phyloP scores from a whole-genome alignment of 1,140 invertebrate genomes.

The Heliothis subflexa region DNA sequence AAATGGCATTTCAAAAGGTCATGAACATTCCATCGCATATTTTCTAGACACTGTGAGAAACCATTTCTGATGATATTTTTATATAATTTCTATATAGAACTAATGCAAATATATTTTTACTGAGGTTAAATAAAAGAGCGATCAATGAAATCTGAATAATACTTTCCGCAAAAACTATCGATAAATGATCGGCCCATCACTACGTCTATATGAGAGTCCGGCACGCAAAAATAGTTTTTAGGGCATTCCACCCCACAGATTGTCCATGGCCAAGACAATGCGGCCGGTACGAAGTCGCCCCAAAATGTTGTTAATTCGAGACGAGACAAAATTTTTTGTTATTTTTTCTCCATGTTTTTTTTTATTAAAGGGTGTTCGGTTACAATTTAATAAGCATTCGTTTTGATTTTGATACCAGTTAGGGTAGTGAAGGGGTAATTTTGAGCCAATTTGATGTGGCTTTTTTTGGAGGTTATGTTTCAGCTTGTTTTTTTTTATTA shows the following conservation, averaged over 20 bases:
- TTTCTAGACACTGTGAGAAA: too few species aligned
- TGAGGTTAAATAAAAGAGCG: too few species aligned
- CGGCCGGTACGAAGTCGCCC: conserved; percentile 73
- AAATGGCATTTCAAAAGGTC: too few species aligned
- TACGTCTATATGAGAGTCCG: conserved; percentile 4
- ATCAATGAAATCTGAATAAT: too few species aligned
- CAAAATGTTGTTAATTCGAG: conserved; percentile 71
- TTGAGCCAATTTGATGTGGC: conserved; percentile 61
- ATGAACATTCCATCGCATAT: not conserved
- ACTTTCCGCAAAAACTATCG: conserved; percentile 6
- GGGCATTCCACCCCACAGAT: conserved; percentile 65
- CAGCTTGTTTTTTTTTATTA: conserved; percentile 43
- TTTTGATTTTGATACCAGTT: conserved; percentile 60
- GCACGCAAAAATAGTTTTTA: conserved; percentile 66
- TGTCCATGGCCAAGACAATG: conserved; percentile 58
- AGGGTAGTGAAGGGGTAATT: conserved; percentile 61
- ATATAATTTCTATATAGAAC: too few species aligned
- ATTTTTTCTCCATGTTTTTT: conserved; percentile 61
- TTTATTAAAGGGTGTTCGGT: conserved; percentile 66
- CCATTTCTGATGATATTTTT: too few species aligned
- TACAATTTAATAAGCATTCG: conserved; percentile 74
- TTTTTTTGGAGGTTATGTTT: conserved; percentile 25
- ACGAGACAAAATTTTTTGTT: conserved; percentile 56
- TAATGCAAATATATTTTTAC: too few species aligned
- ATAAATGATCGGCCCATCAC: conserved; percentile 26